phyloP scores from a whole-genome alignment of 2,113 vertebrate species.

The Sapayoa aenigma region DNA sequence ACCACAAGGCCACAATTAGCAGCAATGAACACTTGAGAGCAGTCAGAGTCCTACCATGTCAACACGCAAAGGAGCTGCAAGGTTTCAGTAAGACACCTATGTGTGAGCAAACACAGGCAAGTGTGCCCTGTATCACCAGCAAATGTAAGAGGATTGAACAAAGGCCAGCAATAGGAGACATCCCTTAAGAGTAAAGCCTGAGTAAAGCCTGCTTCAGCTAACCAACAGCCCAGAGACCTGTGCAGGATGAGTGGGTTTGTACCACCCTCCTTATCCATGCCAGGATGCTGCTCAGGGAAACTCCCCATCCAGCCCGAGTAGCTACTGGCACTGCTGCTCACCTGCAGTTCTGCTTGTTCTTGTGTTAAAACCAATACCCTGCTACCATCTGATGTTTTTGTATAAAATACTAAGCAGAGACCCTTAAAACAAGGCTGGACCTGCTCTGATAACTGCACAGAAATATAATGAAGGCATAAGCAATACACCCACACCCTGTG shows the following conservation, averaged over 20 bases:
- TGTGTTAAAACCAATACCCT: background rate
- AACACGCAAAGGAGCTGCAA: background rate
- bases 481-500: background rate
- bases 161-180: background rate
- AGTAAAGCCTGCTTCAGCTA: background rate
- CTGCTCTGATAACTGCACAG: background rate
- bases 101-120: background rate
- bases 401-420: background rate
- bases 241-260: fast-evolving
- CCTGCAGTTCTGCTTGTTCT: fast-evolving
- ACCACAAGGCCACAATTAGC: conserved; percentile 45
- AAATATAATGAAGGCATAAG: background rate
- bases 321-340: background rate
- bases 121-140: background rate
- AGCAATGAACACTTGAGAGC: conserved; percentile 26
- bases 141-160: background rate
- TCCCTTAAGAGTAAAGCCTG: background rate
- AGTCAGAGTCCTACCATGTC: background rate
- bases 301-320: background rate
- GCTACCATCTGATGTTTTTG: too few species aligned
- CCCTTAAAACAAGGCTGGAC: background rate
- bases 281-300: background rate
- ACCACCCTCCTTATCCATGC: background rate
- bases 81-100: background rate
- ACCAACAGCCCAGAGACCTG: fast-evolving